A percentile compares a stretch with the other conserved stretches of the same genome.
Evolutionary conservation across 2,113 vertebrate genomes (phyloP).

Genomic region (Coryphaenoides rupestris): DNA sequence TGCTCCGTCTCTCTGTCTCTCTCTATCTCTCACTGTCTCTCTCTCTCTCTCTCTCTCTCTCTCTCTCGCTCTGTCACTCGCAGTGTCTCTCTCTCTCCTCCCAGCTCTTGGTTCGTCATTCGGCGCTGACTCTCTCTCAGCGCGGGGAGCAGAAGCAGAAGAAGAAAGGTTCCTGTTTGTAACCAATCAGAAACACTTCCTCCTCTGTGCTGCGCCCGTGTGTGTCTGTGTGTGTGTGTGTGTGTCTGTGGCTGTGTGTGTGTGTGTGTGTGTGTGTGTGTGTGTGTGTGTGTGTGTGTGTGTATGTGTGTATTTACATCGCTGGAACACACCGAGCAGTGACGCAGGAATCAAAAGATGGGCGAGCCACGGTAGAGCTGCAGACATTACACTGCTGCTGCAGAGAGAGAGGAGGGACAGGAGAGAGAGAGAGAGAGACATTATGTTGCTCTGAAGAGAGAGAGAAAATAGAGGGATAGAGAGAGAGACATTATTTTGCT

Average conservation of each 20-base stretch:
- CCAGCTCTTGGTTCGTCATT: no score
- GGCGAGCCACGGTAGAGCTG: constrained; percentile 37
- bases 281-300: constrained; percentile 32
- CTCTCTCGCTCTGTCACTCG: no score
- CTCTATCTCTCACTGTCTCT: no score
- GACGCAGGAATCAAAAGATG: constrained; percentile 57
- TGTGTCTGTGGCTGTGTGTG: constrained; percentile 36
- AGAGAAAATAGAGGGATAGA: constrained; percentile 18
- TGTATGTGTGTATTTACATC: constrained; percentile 65
- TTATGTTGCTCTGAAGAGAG: constrained; percentile 12
- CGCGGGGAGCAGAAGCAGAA: no score
- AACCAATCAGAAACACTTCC: no score
- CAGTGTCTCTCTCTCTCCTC: no score
- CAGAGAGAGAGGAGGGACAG: constrained; percentile 7
- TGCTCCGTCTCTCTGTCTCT: no score
- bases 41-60: no score
- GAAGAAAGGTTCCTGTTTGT: no score
- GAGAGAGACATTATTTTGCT: constrained; percentile 3
- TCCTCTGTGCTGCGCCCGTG: constrained; percentile 27
- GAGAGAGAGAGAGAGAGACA: constrained; percentile 31
- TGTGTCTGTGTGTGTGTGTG: constrained; percentile 29
- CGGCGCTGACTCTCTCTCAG: no score
- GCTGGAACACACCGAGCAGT: constrained; percentile 59
- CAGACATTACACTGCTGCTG: constrained; percentile 53
- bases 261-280: constrained; percentile 36